Base-by-base conservation (phyloP, 2,888 invertebrate genomes). In the Drosophila recens region DNA sequence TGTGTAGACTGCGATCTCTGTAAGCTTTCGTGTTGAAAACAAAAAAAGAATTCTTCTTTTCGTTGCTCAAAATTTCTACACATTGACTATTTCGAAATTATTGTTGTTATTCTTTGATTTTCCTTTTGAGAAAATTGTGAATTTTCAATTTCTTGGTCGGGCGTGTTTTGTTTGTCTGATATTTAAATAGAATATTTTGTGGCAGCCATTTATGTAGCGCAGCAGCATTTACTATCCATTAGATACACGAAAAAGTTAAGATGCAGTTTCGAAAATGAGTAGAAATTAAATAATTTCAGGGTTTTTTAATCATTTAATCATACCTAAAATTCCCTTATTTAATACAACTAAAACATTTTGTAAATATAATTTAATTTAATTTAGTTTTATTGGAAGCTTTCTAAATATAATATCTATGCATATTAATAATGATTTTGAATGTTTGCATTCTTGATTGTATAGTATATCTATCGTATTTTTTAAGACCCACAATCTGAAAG, bases 21-120 rank as follows among this genome's bases (percentile, higher is more conserved):
- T 75, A 73, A 75, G 64, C 59, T 63, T 75, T 51, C 20, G 66
- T 70, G 66, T 71, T 79, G 45, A 79, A 79, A 79, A 79, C 68
- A 74, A 61, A 53, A 63, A 63, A 62, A 49, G 30, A 51, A 27
- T 59, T 40, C 8, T 58, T 49, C 10, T 20, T 11, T 15, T 51
- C n/a, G 17, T 43, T 51, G 20, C 15, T 51, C 27, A 33, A 46
- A 59, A 56, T 65, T 51, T 68, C 64, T 65, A 51, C 74, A 48
- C 38, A 42, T 57, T 36, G 73, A 65, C 34, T 46, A 79, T 76
- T 76, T 76, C 76, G 76, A 76, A 76, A 76, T 75, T 40, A 65
- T 75, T 65, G 11, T 58, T 64, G 27, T 30, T 62, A n/a, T 42
- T 61, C 9, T 43, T 49, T 51, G 27, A 51, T 49, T 27, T 57